Conservation (phyloP, 2,888 invertebrate genomes). For the Drosophila mettleri region DNA sequence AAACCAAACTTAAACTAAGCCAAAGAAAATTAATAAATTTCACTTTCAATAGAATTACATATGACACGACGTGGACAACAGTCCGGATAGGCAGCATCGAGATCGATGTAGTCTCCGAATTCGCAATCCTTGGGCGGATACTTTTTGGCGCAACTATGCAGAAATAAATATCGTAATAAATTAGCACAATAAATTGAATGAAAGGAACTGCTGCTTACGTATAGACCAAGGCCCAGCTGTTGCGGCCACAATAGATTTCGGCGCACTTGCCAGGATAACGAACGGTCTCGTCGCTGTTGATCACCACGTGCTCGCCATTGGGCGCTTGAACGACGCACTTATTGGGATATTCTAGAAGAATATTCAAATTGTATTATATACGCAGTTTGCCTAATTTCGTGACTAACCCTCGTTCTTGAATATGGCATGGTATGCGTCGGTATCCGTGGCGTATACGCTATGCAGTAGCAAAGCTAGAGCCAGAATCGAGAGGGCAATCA, state of each 20-base stretch:
- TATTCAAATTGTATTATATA: background rate
- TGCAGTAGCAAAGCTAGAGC: constrained; percentile 12
- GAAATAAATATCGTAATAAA: background rate
- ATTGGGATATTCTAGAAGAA: constrained; percentile 29
- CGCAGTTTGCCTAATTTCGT: background rate
- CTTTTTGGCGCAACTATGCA: constrained; percentile 27
- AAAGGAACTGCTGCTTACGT: constrained; percentile 26
- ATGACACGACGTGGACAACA: constrained; percentile 42
- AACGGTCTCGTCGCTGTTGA: constrained; percentile 20
- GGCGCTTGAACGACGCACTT: constrained; percentile 43
- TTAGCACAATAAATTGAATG: background rate
- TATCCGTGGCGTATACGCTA: background rate
- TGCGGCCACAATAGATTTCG: constrained; percentile 48
- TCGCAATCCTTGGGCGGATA: constrained; percentile 32
- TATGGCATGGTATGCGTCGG: constrained; percentile 23
- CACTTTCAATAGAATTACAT: constrained; percentile 31
- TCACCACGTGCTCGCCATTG: constrained; percentile 6
- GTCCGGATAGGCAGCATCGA: constrained; percentile 28
- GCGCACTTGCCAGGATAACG: constrained; percentile 55
- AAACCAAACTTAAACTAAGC: background rate
- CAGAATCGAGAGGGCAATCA: constrained; percentile 15
- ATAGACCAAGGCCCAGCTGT: constrained; percentile 62
- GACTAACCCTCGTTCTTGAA: constrained; percentile 27
- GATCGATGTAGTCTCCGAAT: constrained; percentile 11
- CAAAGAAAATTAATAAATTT: background rate